Base-by-base conservation (phyloP, 2,888 invertebrate species). In the Villa cingulata region DNA sequence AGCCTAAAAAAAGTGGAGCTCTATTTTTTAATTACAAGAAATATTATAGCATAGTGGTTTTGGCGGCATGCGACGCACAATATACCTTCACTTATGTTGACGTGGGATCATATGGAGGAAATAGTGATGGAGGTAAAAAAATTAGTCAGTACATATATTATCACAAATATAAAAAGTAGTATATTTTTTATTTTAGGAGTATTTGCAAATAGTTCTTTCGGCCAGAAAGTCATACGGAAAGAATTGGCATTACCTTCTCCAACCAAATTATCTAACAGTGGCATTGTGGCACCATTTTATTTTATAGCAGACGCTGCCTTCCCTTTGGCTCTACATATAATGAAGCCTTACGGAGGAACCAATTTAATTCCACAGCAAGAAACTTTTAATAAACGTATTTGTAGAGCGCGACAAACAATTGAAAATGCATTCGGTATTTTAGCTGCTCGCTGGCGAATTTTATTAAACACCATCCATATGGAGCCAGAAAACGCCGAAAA, bases 51-150 rank as follows among this genome's bases (percentile, higher is more conserved):
- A 55, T 64, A 34, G 60, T 61, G 34, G 50, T 61, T 20, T 51
- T 62, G 44, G 61, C 58, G 37, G 41, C 56, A 39, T 59, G 60
- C 48, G 59, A 60, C 49, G 55, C 55, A 5, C 53, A 58, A 15
- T 62, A 61, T 51, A 50, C 48, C 37, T 64, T 65, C 56, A 57
- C 58, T 38, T 58, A 58, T 52, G 57, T 58, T 43, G 58, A 62
- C 41, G 54, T 64, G 32, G 62, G 59, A 17, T 47, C 54, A 44
- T 59, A 59, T 52, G 59, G 62, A 16, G 54, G 57, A 48, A 56
- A 58, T 10, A 56, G 55, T 46, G 59, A 54, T 38, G 52, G 53
- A 32, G 42, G 32, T 42, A 32, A 40, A 6, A 6, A 40, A 29
- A 23, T 6, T 23, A 37, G 48, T 36, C 14, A 7, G 5, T 6